Conservation (phyloP, 2,888 invertebrate species). For the Gnatocerus cornutus region DNA sequence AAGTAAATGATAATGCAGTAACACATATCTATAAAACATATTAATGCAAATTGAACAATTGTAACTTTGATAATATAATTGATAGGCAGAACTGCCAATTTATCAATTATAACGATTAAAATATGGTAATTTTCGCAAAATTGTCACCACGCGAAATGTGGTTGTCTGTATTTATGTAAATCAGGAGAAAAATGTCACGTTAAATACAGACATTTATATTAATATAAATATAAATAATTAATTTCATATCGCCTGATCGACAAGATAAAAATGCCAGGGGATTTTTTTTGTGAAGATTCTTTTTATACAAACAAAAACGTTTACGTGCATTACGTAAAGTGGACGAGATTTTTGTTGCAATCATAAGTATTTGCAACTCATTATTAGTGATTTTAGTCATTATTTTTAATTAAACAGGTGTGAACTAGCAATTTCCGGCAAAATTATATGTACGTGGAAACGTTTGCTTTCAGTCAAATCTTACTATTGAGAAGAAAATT, state of each 20-base stretch:
- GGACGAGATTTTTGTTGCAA: too few species aligned
- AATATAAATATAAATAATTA: too few species aligned
- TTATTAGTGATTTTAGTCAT: too few species aligned
- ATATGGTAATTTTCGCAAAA: not conserved
- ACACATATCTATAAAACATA: not conserved
- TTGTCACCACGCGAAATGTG: conserved; percentile 8
- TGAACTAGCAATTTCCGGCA: not conserved
- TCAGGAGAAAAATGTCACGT: conserved; percentile 6
- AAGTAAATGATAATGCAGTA: not conserved
- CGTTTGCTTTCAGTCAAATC: conserved; percentile 65
- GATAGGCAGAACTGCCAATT: not conserved
- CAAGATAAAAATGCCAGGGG: too few species aligned
- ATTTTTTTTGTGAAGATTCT: too few species aligned
- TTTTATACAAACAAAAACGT: too few species aligned
- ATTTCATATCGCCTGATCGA: too few species aligned
- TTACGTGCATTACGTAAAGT: too few species aligned
- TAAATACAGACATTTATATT: too few species aligned
- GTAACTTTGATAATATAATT: not conserved
- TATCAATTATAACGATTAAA: not conserved
- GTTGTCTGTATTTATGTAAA: conserved; percentile 6
- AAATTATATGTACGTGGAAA: too few species aligned
- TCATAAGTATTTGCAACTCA: too few species aligned
- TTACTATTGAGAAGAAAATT: conserved; percentile 62
- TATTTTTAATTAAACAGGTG: too few species aligned
- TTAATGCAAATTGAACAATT: conserved; percentile 4